Conservation (phyloP, 1,140 invertebrate species). For the Monochamus saltuarius region DNA sequence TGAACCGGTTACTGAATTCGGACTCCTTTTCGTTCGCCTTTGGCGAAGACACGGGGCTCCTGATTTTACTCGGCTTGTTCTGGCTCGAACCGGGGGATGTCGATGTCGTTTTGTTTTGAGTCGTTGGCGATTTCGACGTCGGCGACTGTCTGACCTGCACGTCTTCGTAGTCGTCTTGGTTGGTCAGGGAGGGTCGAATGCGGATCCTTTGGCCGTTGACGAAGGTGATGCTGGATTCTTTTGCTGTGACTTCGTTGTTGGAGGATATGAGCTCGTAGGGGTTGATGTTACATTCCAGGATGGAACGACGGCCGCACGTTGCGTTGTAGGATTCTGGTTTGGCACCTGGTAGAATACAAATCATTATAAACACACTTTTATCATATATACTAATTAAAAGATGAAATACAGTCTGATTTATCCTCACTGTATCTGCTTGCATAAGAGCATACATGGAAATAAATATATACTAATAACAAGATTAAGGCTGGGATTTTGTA, state of each 20-base stretch:
- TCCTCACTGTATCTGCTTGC: neutral
- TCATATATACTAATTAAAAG: neutral
- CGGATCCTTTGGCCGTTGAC: slow-evolving; percentile 47
- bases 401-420: neutral
- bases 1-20: slow-evolving; percentile 50
- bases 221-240: slow-evolving; percentile 41
- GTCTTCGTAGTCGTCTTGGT: slow-evolving; percentile 46
- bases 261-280: slow-evolving; percentile 76
- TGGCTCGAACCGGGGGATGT: slow-evolving; percentile 2
- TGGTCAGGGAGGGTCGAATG: slow-evolving; percentile 34
- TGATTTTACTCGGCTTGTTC: slow-evolving; percentile 2
- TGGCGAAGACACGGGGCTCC: slow-evolving; percentile 12
- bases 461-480: too few species aligned
- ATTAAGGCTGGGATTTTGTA: too few species aligned
- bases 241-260: slow-evolving; percentile 25
- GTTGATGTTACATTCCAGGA: slow-evolving; percentile 81
- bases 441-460: too few species aligned
- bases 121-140: slow-evolving; percentile 1
- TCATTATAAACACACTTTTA: neutral
- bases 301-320: slow-evolving; percentile 60
- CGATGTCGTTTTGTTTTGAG: neutral
- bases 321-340: slow-evolving; percentile 25
- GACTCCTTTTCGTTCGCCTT: slow-evolving; percentile 44
- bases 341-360: slow-evolving; percentile 16
- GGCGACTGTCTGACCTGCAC: slow-evolving; percentile 31